Conservation (phyloP, 2,113 vertebrate species). For the Equus quagga region DNA sequence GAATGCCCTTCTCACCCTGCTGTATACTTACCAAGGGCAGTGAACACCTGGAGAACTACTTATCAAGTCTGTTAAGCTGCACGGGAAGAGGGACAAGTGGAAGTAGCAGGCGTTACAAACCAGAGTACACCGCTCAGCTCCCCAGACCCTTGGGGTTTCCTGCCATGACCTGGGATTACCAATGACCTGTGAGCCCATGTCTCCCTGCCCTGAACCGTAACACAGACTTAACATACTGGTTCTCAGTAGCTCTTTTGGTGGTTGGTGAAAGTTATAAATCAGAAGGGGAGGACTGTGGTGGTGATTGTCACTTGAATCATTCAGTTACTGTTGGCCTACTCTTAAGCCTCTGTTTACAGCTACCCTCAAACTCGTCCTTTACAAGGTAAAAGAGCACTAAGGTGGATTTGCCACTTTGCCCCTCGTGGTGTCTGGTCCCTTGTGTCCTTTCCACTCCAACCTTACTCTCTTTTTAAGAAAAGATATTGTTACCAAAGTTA, state of each 20-base stretch:
- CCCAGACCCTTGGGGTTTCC: not conserved
- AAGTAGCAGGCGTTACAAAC: not conserved
- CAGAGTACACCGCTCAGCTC: not conserved
- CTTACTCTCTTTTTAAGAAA: not conserved
- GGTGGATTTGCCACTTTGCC: not conserved
- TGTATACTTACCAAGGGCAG: slow-evolving; percentile 20
- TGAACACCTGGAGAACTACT: slow-evolving; percentile 18
- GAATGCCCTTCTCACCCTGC: not conserved
- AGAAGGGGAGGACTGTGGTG: not conserved
- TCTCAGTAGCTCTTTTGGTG: not conserved
- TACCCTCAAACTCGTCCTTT: not conserved
- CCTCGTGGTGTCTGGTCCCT: not conserved
- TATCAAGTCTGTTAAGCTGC: not conserved
- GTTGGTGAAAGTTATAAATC: not conserved
- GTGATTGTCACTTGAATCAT: not conserved
- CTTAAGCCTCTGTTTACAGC: not conserved
- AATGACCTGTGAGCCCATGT: not conserved
- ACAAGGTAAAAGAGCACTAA: not conserved
- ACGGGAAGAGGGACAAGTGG: not conserved
- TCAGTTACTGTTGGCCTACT: not conserved
- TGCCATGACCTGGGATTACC: not conserved
- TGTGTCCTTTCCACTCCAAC: not conserved
- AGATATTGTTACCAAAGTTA: slow-evolving; percentile 24
- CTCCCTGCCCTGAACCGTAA: slow-evolving; percentile 42
- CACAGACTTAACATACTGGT: not conserved